phyloP scores from a whole-genome alignment of 2,797 vertebrate species.

The Lagothrix lagotricha region DNA sequence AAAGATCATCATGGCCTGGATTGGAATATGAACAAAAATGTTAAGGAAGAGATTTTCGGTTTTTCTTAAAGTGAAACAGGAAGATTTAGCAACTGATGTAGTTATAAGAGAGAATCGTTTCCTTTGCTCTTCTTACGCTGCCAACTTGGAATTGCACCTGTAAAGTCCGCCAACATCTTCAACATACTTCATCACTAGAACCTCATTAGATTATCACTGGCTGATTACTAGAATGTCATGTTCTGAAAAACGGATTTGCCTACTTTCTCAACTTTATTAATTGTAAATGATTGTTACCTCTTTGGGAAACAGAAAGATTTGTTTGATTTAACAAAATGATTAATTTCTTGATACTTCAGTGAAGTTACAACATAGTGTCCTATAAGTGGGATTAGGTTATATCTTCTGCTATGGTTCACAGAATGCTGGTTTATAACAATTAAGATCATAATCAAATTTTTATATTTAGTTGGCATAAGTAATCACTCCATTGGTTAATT shows the following conservation, averaged over 20 bases:
- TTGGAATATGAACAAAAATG: slow-evolving; percentile 29
- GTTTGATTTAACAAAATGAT: neutral
- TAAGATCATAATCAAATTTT: neutral
- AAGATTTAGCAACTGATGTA: neutral
- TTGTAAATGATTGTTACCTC: neutral
- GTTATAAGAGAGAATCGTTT: neutral
- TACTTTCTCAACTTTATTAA: neutral
- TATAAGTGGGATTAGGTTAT: neutral
- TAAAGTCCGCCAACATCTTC: neutral
- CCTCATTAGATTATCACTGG: neutral
- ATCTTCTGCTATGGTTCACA: neutral
- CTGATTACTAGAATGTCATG: neutral
- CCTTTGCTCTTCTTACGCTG: neutral
- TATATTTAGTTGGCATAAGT: neutral
- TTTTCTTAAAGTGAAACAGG: neutral
- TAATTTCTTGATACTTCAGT: slow-evolving; percentile 11
- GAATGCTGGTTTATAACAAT: neutral
- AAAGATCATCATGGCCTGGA: neutral
- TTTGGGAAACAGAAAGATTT: neutral
- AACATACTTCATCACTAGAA: neutral
- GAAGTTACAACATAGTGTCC: neutral
- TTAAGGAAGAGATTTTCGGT: neutral
- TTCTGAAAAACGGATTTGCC: neutral
- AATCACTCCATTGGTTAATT: neutral
- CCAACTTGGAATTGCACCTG: neutral